A percentile compares a stretch with the other conserved stretches of the same genome.
Conservation (phyloP, 2,888 invertebrate genomes). For the Eubasilissa splendida region DNA sequence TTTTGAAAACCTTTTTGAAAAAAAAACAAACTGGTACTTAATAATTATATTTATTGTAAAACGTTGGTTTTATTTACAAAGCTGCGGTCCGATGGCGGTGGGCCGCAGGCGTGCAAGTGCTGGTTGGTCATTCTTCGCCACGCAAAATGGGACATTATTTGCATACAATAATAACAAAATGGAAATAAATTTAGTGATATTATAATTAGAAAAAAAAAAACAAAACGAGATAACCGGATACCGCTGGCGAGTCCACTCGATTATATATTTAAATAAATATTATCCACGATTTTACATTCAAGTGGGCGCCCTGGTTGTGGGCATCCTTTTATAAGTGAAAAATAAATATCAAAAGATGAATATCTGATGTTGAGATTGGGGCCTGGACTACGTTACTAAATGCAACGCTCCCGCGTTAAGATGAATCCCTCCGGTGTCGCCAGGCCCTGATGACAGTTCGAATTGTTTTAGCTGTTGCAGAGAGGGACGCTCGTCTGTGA, state of each 20-base stretch:
- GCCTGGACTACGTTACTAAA: conserved; percentile 40
- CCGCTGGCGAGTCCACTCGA: conserved; percentile 48
- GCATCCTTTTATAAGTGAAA: conserved; percentile 43
- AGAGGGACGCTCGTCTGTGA: conserved; percentile 44
- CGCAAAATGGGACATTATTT: conserved; percentile 58
- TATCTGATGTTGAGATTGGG: conserved; percentile 2
- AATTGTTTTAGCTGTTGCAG: neutral
- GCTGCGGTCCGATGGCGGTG: conserved; percentile 47
- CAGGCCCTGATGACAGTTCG: conserved; percentile 18
- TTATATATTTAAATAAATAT: conserved; percentile 43
- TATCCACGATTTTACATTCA: conserved; percentile 49
- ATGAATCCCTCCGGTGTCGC: conserved; percentile 45
- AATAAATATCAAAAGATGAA: conserved; percentile 44
- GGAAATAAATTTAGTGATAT: conserved; percentile 56
- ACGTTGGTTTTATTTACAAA: conserved; percentile 56
- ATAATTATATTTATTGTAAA: conserved; percentile 58
- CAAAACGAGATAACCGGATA: conserved; percentile 47
- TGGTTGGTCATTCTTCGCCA: conserved; percentile 54
- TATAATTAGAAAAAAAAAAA: conserved; percentile 52
- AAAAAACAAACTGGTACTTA: conserved; percentile 48
- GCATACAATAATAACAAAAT: conserved; percentile 55
- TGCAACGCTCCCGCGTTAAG: conserved; percentile 41
- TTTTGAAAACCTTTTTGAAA: neutral
- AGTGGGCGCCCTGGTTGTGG: conserved; percentile 39
- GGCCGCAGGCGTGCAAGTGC: conserved; percentile 41